Conservation (phyloP, 2,797 vertebrate species). For the Eidolon dupreanum region DNA sequence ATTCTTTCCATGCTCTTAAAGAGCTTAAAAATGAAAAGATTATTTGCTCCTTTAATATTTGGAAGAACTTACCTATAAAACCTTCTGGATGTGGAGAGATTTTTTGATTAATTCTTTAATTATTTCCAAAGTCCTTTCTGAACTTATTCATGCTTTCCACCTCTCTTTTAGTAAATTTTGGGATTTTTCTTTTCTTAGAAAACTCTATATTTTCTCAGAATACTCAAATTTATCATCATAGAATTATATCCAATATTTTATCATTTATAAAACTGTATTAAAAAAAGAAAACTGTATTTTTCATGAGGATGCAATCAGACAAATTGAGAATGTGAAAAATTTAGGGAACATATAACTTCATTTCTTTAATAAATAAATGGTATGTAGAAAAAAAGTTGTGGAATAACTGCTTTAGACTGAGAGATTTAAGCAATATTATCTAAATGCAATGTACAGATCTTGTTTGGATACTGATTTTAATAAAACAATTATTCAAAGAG, state of each 20-base stretch:
- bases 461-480: not conserved
- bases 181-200: not conserved
- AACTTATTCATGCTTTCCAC: not conserved
- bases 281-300: not conserved
- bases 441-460: not conserved
- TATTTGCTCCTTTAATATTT: not conserved
- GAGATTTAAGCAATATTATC: not conserved
- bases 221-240: not conserved
- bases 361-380: not conserved
- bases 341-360: not conserved
- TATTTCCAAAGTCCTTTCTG: not conserved
- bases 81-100: not conserved
- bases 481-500: not conserved
- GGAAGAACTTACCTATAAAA: not conserved
- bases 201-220: not conserved
- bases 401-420: not conserved
- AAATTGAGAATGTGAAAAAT: constrained; percentile 4
- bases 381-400: not conserved
- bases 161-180: not conserved
- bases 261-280: not conserved
- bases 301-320: not conserved
- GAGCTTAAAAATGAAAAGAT: not conserved
- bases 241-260: not conserved
- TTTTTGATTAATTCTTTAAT: not conserved
- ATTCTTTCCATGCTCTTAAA: constrained; percentile 4